Percentiles rank a stretch among this genome's conserved stretches.
Evolutionary conservation across 2,113 vertebrate genomes (phyloP).

Genomic region (Trachemys scripta): DNA sequence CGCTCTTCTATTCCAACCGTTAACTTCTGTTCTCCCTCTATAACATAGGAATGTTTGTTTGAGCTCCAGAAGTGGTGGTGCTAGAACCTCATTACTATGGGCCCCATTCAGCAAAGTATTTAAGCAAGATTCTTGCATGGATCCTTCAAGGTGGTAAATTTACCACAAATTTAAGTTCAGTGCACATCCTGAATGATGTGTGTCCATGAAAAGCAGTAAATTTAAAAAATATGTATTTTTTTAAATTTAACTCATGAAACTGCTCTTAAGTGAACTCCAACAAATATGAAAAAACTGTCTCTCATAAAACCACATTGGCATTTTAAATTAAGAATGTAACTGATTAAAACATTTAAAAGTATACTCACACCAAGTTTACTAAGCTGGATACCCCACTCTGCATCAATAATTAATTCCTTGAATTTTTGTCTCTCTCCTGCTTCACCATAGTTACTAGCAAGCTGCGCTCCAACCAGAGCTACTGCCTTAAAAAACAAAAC

Average conservation of each 20-base stretch:
- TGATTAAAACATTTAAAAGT: neutral
- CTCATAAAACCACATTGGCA: neutral
- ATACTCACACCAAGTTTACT: slow-evolving; percentile 87
- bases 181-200: neutral
- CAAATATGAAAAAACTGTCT: neutral
- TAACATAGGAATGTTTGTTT: neutral
- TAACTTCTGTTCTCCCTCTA: neutral
- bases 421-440: slow-evolving; percentile 84
- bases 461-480: slow-evolving; percentile 87
- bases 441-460: slow-evolving; percentile 84
- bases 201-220: neutral
- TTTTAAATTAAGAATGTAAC: neutral
- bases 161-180: neutral
- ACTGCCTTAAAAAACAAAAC: slow-evolving; percentile 82
- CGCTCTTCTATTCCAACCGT: neutral
- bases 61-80: neutral
- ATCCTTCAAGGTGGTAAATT: neutral
- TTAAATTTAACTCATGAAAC: neutral
- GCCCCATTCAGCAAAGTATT: neutral
- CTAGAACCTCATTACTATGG: neutral
- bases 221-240: neutral
- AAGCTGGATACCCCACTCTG: slow-evolving; percentile 92
- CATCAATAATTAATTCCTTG: slow-evolving; percentile 86
- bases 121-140: neutral
- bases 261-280: neutral